Evolutionary conservation across 2,113 vertebrate genomes (phyloP), one percentile per base, ranked within the genome.

Genomic region (Ctenodactylus gundi): DNA sequence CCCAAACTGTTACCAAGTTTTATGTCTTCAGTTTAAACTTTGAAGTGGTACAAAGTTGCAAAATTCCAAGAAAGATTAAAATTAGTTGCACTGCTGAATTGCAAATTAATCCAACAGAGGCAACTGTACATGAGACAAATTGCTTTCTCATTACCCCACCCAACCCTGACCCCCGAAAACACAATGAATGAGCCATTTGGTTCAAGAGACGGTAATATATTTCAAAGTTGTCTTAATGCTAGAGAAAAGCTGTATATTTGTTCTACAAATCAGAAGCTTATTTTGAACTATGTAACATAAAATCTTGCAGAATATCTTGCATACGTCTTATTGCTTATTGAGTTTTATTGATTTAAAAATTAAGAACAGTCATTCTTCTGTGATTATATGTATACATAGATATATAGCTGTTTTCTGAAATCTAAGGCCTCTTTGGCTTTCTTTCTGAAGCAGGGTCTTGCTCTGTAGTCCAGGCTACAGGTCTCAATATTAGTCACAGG

Each of bases 21-120:
- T 44, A 73, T 58, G 13, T 64, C 89, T 96, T 93, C 39, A 49
- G 18, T 83, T 93, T 92, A 92, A 82, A 27, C 64, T 68, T 46
- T 78, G 39, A 91, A 90, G 57, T 70, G 68, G 80, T 25, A 81
- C 20, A 62, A 93, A 80, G 49, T 84, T 95, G 64, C 76, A 93
- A 90, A 96, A 90, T 77, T 90, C 49, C 70, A 77, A 88, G 44
- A 95, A 76, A 93, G 18, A 92, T 76, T 92, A 91, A 94, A 93
- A 76, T 89, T 21, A 41, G 58, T 82, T 73, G n/a, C 55, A 58
- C 34, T 76, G 46, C 49, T 88, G 70, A 91, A 82, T 62, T 85
- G 41, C 68, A 95, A 91, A 85, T 46, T 64, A 90, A 91, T 85
- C 94, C 60, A 88, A 93, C 65, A 82, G 55, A 53, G 72, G 31